Evolutionary conservation across 2,888 invertebrate genomes (phyloP).

Genomic region (Tenthredo amoena): DNA sequence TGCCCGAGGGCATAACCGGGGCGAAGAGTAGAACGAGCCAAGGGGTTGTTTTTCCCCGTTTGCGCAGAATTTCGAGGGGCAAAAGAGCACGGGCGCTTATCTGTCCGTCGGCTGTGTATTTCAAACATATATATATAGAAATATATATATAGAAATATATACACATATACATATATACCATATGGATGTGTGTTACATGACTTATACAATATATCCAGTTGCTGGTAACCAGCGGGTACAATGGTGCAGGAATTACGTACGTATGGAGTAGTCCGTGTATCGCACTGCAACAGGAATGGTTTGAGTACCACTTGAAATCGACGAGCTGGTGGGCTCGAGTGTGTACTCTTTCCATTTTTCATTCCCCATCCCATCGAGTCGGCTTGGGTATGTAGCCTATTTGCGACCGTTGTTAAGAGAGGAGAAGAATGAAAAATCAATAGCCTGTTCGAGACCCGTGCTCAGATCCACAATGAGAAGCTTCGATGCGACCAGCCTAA

Average conservation of each 20-base stretch:
- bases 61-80: not conserved
- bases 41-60: not conserved
- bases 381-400: slow-evolving; percentile 26
- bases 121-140: not conserved
- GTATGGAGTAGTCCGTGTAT: not conserved
- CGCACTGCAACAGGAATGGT: slow-evolving; percentile 31
- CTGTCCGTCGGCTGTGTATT: not conserved
- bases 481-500: slow-evolving; percentile 8
- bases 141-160: too few relatives aligned
- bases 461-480: slow-evolving; percentile 33
- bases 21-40: not conserved
- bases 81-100: slow-evolving; percentile 17
- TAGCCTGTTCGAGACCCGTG: slow-evolving; percentile 44
- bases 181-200: not conserved
- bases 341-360: slow-evolving; percentile 48
- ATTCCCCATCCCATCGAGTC: slow-evolving; percentile 19
- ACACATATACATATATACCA: too few relatives aligned
- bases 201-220: slow-evolving; percentile 29
- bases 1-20: not conserved
- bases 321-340: slow-evolving; percentile 40
- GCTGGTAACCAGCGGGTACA: not conserved
- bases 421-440: slow-evolving; percentile 48
- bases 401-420: slow-evolving; percentile 47
- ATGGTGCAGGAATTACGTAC: not conserved
- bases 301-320: slow-evolving; percentile 48